Percentiles rank a stretch among this genome's conserved stretches.
phyloP scores from a whole-genome alignment of 2,888 invertebrate genomes.

The Orthosia gracilis region DNA sequence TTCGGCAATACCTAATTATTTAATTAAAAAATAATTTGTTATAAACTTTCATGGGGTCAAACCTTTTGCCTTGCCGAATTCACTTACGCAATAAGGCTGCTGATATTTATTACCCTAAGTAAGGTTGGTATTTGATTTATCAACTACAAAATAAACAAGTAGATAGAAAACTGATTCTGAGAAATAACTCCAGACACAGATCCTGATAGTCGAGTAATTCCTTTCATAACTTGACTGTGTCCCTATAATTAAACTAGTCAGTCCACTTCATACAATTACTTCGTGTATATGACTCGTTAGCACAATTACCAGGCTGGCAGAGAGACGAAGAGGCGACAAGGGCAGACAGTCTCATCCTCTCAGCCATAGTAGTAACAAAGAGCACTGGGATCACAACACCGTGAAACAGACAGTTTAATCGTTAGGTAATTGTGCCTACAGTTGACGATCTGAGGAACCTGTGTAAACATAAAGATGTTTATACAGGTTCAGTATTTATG shows the following conservation, averaged over 20 bases:
- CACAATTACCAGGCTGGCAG: constrained; percentile 35
- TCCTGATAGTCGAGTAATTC: constrained; percentile 14
- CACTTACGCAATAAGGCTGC: no score
- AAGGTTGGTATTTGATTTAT: background rate
- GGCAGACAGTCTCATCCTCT: constrained; percentile 29
- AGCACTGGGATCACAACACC: constrained; percentile 50
- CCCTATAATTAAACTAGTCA: constrained; percentile 19
- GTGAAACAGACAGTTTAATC: constrained; percentile 70
- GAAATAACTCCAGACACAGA: background rate
- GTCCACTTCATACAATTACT: constrained; percentile 9
- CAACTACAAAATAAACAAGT: background rate
- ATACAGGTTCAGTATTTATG: constrained; percentile 11
- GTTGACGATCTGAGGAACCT: constrained; percentile 32
- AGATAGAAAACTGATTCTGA: background rate
- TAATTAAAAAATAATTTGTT: no score
- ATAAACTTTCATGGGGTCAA: no score
- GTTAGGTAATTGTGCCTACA: constrained; percentile 58
- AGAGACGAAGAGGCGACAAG: constrained; percentile 29
- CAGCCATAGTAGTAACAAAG: constrained; percentile 41
- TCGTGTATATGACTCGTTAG: constrained; percentile 7
- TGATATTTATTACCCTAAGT: background rate
- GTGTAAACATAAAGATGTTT: background rate
- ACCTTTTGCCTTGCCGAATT: no score
- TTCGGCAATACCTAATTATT: no score
- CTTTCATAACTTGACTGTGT: constrained; percentile 19